Evolutionary conservation across 2,888 invertebrate species (phyloP).

Genomic region (Drosophila barbarae): DNA sequence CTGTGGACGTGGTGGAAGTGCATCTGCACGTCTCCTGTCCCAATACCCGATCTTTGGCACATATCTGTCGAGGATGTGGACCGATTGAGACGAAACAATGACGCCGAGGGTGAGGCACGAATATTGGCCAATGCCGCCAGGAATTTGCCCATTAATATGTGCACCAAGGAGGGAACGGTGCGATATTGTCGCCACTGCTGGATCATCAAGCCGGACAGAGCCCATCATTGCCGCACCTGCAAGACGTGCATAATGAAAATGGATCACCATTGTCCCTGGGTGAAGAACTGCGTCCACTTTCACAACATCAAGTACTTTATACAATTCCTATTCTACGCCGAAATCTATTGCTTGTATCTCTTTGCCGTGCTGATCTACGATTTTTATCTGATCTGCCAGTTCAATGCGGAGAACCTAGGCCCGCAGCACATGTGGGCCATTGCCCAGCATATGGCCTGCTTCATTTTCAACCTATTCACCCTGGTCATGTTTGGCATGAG

Average conservation of each 20-base stretch:
- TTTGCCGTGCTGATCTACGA: conserved; percentile 90
- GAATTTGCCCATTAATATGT: conserved; percentile 88
- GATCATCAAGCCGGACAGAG: conserved; percentile 96
- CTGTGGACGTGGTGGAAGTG: conserved; percentile 21
- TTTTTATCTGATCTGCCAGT: conserved; percentile 89
- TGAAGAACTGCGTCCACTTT: conserved; percentile 96
- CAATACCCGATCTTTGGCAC: conserved; percentile 83
- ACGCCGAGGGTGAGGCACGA: conserved; percentile 87
- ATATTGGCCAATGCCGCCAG: conserved; percentile 89
- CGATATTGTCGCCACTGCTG: conserved; percentile 97
- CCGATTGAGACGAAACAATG: conserved; percentile 87
- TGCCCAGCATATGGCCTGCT: conserved; percentile 81
- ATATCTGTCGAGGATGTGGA: conserved; percentile 88
- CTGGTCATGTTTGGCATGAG: conserved; percentile 93
- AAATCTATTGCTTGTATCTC: conserved; percentile 93
- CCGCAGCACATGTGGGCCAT: conserved; percentile 83
- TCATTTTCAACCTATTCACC: conserved; percentile 97
- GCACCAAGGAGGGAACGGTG: conserved; percentile 84
- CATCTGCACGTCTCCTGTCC: not conserved
- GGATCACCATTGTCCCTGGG: conserved; percentile 99
- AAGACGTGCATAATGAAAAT: conserved; percentile 95
- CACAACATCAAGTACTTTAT: conserved; percentile 99
- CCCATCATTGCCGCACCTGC: conserved; percentile 98
- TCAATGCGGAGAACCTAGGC: not conserved
- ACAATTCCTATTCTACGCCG: conserved; percentile 95